These are phyloP conservation scores for Heliconius ethilla DNA, from an alignment of 2,888 invertebrate species.

Conservation along the genomic window DNA sequence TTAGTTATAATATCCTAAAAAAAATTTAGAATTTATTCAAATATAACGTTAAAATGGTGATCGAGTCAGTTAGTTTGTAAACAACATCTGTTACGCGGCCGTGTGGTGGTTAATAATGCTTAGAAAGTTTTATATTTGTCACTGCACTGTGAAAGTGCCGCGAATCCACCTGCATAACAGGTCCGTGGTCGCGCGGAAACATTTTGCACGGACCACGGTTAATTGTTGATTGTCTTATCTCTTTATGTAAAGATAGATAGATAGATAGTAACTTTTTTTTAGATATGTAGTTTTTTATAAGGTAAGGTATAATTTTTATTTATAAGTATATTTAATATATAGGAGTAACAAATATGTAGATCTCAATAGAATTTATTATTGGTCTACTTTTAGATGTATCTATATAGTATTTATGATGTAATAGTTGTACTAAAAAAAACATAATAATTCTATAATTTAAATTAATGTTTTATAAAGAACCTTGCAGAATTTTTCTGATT, in stretches of 20 bases:
- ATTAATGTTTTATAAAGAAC: too few relatives aligned
- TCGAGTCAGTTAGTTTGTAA: conserved; percentile 38
- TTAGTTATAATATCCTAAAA: neutral
- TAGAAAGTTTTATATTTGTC: conserved; percentile 55
- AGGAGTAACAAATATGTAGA: too few relatives aligned
- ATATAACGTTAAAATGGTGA: neutral
- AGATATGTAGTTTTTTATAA: too few relatives aligned
- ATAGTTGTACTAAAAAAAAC: neutral
- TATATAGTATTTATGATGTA: too few relatives aligned
- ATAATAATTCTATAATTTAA: too few relatives aligned
- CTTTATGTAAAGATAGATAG: neutral
- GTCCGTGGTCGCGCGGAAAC: conserved; percentile 17
- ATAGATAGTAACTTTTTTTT: neutral
- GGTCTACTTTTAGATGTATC: too few relatives aligned
- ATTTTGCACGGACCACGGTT: conserved; percentile 13
- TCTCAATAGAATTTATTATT: too few relatives aligned
- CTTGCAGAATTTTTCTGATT: neutral
- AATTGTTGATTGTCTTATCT: conserved; percentile 2
- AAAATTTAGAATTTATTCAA: neutral
- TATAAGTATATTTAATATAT: too few relatives aligned
- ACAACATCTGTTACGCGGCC: conserved; percentile 43
- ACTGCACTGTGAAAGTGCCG: conserved; percentile 52
- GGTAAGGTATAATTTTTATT: too few relatives aligned
- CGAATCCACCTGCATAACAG: conserved; percentile 28
- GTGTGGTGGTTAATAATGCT: conserved; percentile 52